phyloP scores from a whole-genome alignment of 2,797 vertebrate genomes.

The Acrocephalus scirpaceus region DNA sequence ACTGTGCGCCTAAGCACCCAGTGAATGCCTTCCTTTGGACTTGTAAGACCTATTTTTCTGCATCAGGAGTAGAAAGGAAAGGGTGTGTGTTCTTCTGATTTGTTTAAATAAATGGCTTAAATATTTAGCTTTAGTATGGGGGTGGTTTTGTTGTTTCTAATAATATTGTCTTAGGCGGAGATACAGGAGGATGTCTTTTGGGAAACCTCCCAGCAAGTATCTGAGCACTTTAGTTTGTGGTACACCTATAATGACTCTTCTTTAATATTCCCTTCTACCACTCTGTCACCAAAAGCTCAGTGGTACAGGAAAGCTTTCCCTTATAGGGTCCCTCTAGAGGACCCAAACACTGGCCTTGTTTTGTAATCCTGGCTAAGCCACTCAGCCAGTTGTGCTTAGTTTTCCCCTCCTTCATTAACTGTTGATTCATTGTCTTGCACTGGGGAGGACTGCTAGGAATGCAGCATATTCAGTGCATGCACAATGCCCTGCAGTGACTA shows the following conservation, averaged over 20 bases:
- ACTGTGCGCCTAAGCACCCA: fast-evolving
- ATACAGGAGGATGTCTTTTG: not conserved
- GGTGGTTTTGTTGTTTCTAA: slow-evolving; percentile 16
- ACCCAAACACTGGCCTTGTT: not conserved
- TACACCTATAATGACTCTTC: not conserved
- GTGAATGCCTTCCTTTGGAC: not conserved
- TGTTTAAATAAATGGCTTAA: not conserved
- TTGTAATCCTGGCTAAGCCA: not conserved
- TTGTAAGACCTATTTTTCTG: not conserved
- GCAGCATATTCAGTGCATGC: not conserved
- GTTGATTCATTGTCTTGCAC: not conserved
- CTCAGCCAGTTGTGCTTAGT: not conserved
- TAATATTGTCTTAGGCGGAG: not conserved
- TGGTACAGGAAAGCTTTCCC: not conserved
- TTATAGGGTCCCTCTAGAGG: not conserved
- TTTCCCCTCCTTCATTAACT: not conserved
- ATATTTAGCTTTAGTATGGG: not conserved
- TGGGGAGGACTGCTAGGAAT: not conserved
- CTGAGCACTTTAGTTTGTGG: not conserved
- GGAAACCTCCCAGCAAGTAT: not conserved
- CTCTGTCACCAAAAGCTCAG: not conserved
- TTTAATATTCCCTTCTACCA: not conserved
- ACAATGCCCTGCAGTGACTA: not conserved
- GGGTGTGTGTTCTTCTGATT: not conserved
- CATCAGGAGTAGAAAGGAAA: not conserved